Evolutionary conservation across 53 echinoderm and acorn worm genomes (phyloP), one percentile per base, ranked within the genome.

Genomic region (Mesocentrotus franciscanus): DNA sequence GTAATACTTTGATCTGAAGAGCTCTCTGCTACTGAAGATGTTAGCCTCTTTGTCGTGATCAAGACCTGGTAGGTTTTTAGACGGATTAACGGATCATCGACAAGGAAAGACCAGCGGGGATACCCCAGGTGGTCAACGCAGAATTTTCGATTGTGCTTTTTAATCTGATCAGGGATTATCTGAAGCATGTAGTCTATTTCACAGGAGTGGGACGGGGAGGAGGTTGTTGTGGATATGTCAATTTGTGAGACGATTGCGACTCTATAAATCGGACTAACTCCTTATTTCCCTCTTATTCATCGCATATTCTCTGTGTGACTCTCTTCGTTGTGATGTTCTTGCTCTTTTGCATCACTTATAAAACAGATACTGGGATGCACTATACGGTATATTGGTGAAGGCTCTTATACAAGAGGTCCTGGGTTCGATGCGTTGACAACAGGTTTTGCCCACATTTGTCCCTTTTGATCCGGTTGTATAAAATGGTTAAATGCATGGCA

Each of bases 71-170:
- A 12, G 56, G 85, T 10, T 85, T 26, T 56, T n/a, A 85, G 85
- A 57, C 6, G 56, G 56, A 85, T 56, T n/a, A 85, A 58, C 56
- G 85, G 57, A 56, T 57, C n/a, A 85, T 57, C 27, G 11, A 85
- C 24, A 57, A 85, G 85, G 85, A 85, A 85, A 11, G n/a, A 85
- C n/a, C 85, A 26, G 85, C 85, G 57, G 85, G 85, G 56, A n/a
- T 11, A 85, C 85, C 55, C 85, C 85, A 85, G 85, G 85, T 85
- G 85, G 85, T n/a, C 10, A 85, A 85, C 58, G 85, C 85, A 27
- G 56, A 27, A 12, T 3, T 78, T 55, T 1, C 55, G 85, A 85
- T 85, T 85, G 85, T 85, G 85, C 85, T 55, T 85, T 84, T 85
- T 22, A 85, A 85, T 11, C 85, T 55, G 56, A 85, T 8, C 24